Evolutionary conservation across 2,888 invertebrate species (phyloP), one percentile per base, ranked within the genome.

Genomic region (Caenorhabditis virilis): DNA sequence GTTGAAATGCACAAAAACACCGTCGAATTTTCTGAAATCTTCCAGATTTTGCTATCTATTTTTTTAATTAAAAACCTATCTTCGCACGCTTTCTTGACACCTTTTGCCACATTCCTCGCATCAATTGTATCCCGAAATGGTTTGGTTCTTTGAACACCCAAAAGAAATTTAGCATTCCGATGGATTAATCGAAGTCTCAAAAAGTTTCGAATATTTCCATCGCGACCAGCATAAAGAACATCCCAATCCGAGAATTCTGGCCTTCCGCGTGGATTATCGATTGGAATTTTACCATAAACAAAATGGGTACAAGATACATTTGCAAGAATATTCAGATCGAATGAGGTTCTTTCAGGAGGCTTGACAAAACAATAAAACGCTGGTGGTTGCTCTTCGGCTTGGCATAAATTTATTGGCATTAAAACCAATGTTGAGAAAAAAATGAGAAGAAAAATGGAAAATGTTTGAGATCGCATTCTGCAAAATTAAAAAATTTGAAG

Each of bases 231-330:
- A 35, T 48, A 41, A 9, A 54, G 45, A 7, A 45, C 30, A 6
- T 42, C 49, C 1, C 55, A 50, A 41, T 63, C 50, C 1, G 51
- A 16, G 48, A 52, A 64, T 33, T 64, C 39, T 1, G 59, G 64
- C 9, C 39, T 42, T n/a, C 56, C 56, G 20, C 16, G 27, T 20
- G 45, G 49, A 0, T 26, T 42, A 25, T 65, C 51, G 35, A 65
- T 56, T 1, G 49, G 33, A 13, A 60, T 30, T 13, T 13, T 18
- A 3, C 65, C 56, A 30, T 60, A 65, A n/a, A 65, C 56, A 3
- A 60, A 27, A 18, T 65, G 65, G 18, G 60, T 65, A 49, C 65
- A 65, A 0, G 60, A 55, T 48, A 59, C 43, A 43, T 64, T 64
- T 5, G 43, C 13, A 1, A 64, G 51, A 5, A 59, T 26, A 38